Conservation (phyloP, 2,797 vertebrate genomes). For the Brachyrhaphis roseni region DNA sequence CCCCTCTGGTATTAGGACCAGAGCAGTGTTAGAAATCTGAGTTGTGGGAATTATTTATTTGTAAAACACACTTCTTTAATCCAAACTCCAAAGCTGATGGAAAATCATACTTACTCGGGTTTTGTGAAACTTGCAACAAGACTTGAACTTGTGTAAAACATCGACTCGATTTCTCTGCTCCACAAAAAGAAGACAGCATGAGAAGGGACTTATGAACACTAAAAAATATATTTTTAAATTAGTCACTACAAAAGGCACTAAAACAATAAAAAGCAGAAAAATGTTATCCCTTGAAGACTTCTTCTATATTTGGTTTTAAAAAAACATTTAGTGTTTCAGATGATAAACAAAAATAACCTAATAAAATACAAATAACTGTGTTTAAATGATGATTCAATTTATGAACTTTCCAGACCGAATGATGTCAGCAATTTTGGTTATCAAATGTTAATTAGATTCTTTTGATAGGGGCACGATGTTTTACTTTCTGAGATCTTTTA, state of each 20-base stretch:
- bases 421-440: background rate
- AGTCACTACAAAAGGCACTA: background rate
- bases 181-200: conserved; percentile 13
- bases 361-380: background rate
- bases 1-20: conserved; percentile 35
- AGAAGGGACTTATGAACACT: background rate
- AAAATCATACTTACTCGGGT: conserved; percentile 56
- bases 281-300: background rate
- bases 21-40: background rate
- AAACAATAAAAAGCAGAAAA: background rate
- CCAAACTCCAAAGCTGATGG: background rate
- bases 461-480: background rate
- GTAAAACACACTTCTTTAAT: background rate
- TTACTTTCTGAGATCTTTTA: background rate
- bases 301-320: background rate
- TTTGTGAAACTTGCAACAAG: conserved; percentile 78
- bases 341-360: background rate
- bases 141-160: conserved; percentile 74
- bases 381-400: background rate
- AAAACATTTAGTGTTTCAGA: background rate
- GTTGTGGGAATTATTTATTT: background rate
- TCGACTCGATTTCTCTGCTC: conserved; percentile 63
- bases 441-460: background rate
- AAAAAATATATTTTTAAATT: background rate
- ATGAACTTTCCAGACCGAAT: background rate